Conservation (phyloP, 1,140 invertebrate species). For the Bombus affinis region DNA sequence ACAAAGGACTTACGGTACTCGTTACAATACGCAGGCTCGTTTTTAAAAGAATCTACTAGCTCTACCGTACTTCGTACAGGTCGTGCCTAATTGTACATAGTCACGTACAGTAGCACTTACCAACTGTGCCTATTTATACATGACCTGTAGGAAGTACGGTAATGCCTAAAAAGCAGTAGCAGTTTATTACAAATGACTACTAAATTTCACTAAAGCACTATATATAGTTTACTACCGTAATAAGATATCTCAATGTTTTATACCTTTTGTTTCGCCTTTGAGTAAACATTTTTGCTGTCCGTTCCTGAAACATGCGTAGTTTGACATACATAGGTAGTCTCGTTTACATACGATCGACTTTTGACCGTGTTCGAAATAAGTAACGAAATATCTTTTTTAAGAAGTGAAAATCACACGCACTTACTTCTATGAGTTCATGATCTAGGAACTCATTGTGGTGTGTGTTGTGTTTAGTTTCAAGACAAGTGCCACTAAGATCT, state of each 20-base stretch:
- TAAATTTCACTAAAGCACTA: constrained; percentile 47
- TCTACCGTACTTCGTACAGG: constrained; percentile 70
- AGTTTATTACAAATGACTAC: constrained; percentile 61
- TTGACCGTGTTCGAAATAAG: background rate
- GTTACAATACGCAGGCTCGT: constrained; percentile 57
- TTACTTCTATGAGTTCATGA: constrained; percentile 77
- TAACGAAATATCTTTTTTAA: background rate
- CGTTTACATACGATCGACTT: background rate
- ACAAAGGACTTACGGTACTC: constrained; percentile 55
- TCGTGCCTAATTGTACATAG: constrained; percentile 67
- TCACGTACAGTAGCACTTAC: constrained; percentile 65
- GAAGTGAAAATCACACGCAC: constrained; percentile 55
- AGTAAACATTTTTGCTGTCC: constrained; percentile 72
- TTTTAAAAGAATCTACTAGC: constrained; percentile 64
- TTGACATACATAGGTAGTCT: constrained; percentile 33
- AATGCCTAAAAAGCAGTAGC: constrained; percentile 68
- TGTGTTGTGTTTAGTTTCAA: constrained; percentile 82
- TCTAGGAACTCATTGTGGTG: constrained; percentile 83
- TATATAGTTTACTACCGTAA: constrained; percentile 46
- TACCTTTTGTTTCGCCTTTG: constrained; percentile 80
- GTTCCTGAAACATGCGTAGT: constrained; percentile 72
- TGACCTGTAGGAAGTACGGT: constrained; percentile 72
- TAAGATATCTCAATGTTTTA: constrained; percentile 42
- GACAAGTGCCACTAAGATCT: constrained; percentile 76
- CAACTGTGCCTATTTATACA: constrained; percentile 67